A percentile compares a stretch with the other conserved stretches of the same genome.
phyloP scores from a whole-genome alignment of 2,888 invertebrate species.

The Eristalis intricaria region DNA sequence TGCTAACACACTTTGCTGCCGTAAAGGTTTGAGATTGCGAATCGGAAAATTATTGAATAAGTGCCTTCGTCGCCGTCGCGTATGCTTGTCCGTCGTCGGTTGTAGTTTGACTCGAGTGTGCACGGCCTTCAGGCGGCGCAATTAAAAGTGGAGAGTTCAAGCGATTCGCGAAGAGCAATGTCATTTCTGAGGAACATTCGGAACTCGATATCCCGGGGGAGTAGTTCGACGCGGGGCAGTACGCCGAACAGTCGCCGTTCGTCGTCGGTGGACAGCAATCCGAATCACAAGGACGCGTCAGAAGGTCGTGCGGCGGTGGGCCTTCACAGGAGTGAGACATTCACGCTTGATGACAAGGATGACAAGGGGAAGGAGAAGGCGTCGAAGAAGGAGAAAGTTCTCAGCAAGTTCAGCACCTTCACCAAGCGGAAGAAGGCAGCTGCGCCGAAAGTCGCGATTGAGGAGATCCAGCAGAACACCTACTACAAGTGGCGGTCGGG shows the following conservation, averaged over 20 bases:
- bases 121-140: constrained; percentile 26
- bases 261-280: constrained; percentile 52
- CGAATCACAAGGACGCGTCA: constrained; percentile 75
- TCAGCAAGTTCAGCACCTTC: constrained; percentile 80
- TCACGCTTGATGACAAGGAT: constrained; percentile 77
- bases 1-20: constrained; percentile 52
- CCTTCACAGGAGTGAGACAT: constrained; percentile 79
- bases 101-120: constrained; percentile 1
- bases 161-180: constrained; percentile 73
- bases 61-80: constrained; percentile 1
- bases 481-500: constrained; percentile 80
- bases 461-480: constrained; percentile 35
- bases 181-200: constrained; percentile 80
- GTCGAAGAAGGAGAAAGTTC: constrained; percentile 78
- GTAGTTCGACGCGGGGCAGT: constrained; percentile 79
- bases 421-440: constrained; percentile 79
- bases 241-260: constrained; percentile 76
- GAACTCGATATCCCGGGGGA: constrained; percentile 77
- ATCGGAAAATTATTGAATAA: constrained; percentile 3
- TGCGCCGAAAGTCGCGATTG: constrained; percentile 63
- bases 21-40: constrained; percentile 53
- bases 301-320: constrained; percentile 75
- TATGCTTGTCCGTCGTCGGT: not conserved
- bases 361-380: constrained; percentile 77
- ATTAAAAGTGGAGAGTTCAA: constrained; percentile 26